Conservation (phyloP, 2,113 vertebrate genomes). For the Plecturocebus donacophilus region DNA sequence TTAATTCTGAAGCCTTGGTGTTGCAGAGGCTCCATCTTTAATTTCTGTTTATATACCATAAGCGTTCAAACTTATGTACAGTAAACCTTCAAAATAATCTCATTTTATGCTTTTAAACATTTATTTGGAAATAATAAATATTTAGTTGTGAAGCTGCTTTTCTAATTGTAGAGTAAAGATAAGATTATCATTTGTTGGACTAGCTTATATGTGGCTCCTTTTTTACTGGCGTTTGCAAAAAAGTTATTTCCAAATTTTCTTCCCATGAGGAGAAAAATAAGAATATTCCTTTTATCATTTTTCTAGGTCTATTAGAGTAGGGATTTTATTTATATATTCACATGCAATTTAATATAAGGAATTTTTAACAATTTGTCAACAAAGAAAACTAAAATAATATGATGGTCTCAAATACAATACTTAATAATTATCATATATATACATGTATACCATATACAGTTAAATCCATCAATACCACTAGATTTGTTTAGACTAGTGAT, state of each 20-base stretch:
- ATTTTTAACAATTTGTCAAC: neutral
- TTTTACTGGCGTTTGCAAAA: neutral
- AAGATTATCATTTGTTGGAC: neutral
- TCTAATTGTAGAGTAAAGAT: neutral
- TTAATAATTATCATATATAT: neutral
- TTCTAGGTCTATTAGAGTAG: neutral
- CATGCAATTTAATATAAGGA: neutral
- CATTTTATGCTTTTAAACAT: slow-evolving; percentile 10
- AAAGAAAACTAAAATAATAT: neutral
- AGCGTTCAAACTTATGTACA: neutral
- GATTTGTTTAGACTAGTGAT: neutral
- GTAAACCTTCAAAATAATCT: slow-evolving; percentile 10
- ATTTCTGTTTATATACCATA: neutral
- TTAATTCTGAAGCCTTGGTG: slow-evolving; percentile 49
- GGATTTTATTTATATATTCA: neutral
- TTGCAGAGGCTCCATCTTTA: neutral
- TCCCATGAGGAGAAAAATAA: neutral
- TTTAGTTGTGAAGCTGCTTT: neutral
- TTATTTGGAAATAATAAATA: neutral
- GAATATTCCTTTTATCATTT: neutral
- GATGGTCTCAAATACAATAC: neutral
- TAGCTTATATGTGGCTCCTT: neutral
- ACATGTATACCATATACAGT: neutral
- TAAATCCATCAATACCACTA: neutral
- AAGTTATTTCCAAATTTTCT: neutral